Evolutionary conservation across 2,888 invertebrate genomes (phyloP), one percentile per base, ranked within the genome.

Genomic region (Embidobia sp.): DNA sequence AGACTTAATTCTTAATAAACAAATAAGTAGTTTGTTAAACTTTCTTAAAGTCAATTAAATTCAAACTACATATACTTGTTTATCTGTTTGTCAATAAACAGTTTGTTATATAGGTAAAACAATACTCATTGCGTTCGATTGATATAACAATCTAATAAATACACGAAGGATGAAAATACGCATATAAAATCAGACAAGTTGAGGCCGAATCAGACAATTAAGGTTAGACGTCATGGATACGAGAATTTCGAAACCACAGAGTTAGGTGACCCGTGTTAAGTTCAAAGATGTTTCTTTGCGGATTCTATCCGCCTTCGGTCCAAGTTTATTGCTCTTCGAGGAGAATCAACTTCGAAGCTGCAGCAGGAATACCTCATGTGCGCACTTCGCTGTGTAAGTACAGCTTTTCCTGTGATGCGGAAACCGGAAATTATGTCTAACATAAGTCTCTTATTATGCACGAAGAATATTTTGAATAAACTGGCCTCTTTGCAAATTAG

Each of bases 181-280:
- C 49, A 63, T 63, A 64, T 74, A 74, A 59, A 72, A 77, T 61
- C 59, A 75, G 31, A 61, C 46, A 55, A 13, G 57, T 48, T n/a
- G n/a, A n/a, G n/a, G n/a, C n/a, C n/a, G n/a, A n/a, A n/a, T n/a
- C n/a, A n/a, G n/a, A n/a, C n/a, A n/a, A n/a, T n/a, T 67, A 13
- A 67, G 63, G 75, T 78, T 69, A 70, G 70, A 75, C 57, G 48
- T 67, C 67, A 49, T 37, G 59, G 51, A 49, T 78, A 69, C 27
- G 67, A 33, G 49, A 76, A 76, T 64, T 64, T 57, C 19, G 59
- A 67, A 64, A 66, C 61, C 73, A 51, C 69, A 53, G 81, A 81
- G 85, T 83, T 84, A 88, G 85, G 84, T 86, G 87, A 87, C 85
- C 88, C 87, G 87, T 86, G 86, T 86, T 86, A 87, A 88, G 88